Base-by-base conservation (phyloP, 2,113 vertebrate species). In the Sturnus vulgaris region DNA sequence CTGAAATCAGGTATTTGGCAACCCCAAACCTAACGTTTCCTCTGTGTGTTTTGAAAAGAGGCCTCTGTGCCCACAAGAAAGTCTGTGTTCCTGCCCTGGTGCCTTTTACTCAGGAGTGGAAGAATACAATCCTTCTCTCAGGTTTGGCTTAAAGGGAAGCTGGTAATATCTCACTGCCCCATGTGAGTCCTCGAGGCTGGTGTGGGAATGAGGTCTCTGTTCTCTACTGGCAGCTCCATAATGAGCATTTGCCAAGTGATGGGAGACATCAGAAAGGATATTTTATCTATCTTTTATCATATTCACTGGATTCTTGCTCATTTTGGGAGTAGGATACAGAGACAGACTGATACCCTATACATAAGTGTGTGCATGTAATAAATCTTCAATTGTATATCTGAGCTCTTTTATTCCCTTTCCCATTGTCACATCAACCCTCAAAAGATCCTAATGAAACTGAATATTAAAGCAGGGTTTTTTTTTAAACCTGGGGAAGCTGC, bases 1-100 rank as follows among this genome's bases (percentile, higher is more conserved):
- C 95, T 95, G 79, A 94, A 88, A 93, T 52, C 39, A 97, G 86
- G 86, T 81, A 84, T 75, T 94, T 94, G 94, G 84, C 93, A 96
- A n/a, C 42, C 68, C 71, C 8, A 13, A 80, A 47, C 44, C 24
- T 63, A 71, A 64, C 20, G 0, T 85, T 92, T 84, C 85, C 70
- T 75, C 33, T 59, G 37, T 0, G 1, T 40, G 39, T 57, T 73
- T 85, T 24, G 19, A 77, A 81, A 94, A 56, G 73, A 70, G 86
- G 44, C 61, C 82, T 75, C 76, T 66, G 5, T 60, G 78, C 72
- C 71, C 47, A n/a, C n/a, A 49, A 37, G 42, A 53, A 83, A 75
- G 69, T n/a, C 79, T 81, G 9, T 46, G 37, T 63, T 76, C 69
- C 49, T 87, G 93, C 71, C 69, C 50, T n/a, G 23, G 24, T 42